phyloP scores from a whole-genome alignment of 2,888 invertebrate species.

The Pseudoips prasinana region DNA sequence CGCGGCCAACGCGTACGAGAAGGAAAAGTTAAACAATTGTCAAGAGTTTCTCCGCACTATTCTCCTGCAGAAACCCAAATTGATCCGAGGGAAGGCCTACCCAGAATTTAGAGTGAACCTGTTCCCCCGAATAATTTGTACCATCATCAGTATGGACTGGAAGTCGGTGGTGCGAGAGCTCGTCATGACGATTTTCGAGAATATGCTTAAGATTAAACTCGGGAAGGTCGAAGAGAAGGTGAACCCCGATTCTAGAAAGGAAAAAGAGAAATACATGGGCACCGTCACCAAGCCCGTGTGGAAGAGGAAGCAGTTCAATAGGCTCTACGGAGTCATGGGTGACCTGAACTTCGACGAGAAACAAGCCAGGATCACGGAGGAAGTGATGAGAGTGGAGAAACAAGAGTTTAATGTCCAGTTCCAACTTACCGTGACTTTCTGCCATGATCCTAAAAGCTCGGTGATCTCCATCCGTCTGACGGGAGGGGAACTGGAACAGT shows the following conservation, averaged over 20 bases:
- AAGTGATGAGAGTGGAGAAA: conserved; percentile 39
- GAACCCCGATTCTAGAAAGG: conserved; percentile 33
- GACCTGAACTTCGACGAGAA: conserved; percentile 38
- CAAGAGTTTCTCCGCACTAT: conserved; percentile 43
- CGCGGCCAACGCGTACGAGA: conserved; percentile 49
- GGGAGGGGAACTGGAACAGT: conserved; percentile 40
- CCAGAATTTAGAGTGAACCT: conserved; percentile 47
- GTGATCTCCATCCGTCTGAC: conserved; percentile 29
- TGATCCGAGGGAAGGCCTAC: conserved; percentile 26
- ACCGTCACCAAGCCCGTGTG: conserved; percentile 47
- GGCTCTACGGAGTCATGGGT: conserved; percentile 20
- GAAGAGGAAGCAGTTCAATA: conserved; percentile 47
- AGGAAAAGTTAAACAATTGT: conserved; percentile 37
- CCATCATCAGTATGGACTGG: conserved; percentile 50
- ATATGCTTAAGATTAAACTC: conserved; percentile 45
- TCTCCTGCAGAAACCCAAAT: conserved; percentile 49
- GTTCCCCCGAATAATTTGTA: conserved; percentile 37
- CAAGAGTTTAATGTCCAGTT: conserved; percentile 39
- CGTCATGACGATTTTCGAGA: conserved; percentile 44
- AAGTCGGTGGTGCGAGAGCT: conserved; percentile 38
- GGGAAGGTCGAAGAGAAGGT: conserved; percentile 39
- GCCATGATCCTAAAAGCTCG: conserved; percentile 33
- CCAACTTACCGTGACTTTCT: conserved; percentile 40
- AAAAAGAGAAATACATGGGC: conserved; percentile 45
- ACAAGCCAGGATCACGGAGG: conserved; percentile 49